Evolutionary conservation across 2,113 vertebrate genomes (phyloP).

Genomic region (Riparia riparia): DNA sequence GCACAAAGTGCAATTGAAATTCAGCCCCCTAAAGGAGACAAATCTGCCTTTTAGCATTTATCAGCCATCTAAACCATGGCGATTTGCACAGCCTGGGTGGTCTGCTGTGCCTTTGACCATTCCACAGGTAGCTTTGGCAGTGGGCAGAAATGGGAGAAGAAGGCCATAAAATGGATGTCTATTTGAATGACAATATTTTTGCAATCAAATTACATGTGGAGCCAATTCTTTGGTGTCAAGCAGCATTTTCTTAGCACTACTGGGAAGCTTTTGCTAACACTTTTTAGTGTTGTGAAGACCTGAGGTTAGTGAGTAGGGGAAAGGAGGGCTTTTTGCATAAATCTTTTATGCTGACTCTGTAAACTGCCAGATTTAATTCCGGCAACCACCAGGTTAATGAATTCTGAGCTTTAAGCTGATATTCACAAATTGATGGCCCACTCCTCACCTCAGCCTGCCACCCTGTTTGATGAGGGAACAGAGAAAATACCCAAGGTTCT

Average conservation of each 20-base stretch:
- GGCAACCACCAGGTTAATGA: constrained; percentile 51
- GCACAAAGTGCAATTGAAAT: background rate
- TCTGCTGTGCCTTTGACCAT: background rate
- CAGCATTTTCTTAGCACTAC: background rate
- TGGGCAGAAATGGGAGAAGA: background rate
- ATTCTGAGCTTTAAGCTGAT: constrained; percentile 6
- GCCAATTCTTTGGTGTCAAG: background rate
- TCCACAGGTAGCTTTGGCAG: background rate
- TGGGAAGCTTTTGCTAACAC: background rate
- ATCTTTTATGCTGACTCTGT: background rate
- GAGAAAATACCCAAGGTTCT: background rate
- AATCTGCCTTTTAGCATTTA: background rate
- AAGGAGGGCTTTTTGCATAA: background rate
- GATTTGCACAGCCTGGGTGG: background rate
- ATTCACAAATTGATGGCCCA: background rate
- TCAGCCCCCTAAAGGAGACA: background rate
- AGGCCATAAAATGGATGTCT: background rate
- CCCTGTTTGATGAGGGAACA: background rate
- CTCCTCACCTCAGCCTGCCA: background rate
- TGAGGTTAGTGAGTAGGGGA: background rate
- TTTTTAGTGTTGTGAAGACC: background rate
- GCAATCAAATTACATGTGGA: background rate
- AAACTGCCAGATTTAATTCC: constrained; percentile 16
- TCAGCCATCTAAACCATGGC: background rate
- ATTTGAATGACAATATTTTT: background rate